Base-by-base conservation (phyloP, 1,140 invertebrate genomes). In the Pogonus chalceus region DNA sequence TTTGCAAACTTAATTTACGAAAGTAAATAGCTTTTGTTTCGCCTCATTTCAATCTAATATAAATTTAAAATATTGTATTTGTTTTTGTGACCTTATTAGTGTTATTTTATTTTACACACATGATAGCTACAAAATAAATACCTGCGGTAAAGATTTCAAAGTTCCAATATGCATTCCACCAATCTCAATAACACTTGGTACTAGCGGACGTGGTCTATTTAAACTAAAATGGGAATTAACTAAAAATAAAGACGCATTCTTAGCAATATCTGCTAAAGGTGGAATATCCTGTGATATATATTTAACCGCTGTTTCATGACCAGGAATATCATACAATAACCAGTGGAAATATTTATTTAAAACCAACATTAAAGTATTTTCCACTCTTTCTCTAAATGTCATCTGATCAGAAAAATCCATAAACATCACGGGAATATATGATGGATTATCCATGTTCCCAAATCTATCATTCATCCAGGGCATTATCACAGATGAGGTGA, bases 141-240 rank as follows among this genome's bases (percentile, higher is more conserved):
- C 77, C 23, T 70, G 56, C 7, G 73, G 68, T 55, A 83, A 59
- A 2, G 72, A 68, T 56, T 79, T 76, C 0, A 72, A 57, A 49
- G 75, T 64, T 47, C 67, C 65, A 20, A 83, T 73, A 58, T 84
- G 81, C 56, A 82, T 73, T 1, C 81, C 82, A 14, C 79, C 81
- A 23, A 84, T 64, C 71, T 83, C 79, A 9, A 82, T 75, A 2
- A 81, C 69, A 55, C 78, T 76, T 0, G 80, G 75, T 0, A 78
- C 71, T 48, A 76, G 61, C 9, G 81, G 70, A 49, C 72, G 70
- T 1, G 78, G 73, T 14, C 76, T 74, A 48, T 72, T 77, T 4
- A 82, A 61, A 4, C 74, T 69, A 60, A 76, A 79, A 64, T 84
- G 79, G 1, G 77, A 74, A 64, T 84, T 83, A 0, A 79, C 63